Conservation (phyloP, 2,113 vertebrate species). For the Sakesphorus luctuosus region DNA sequence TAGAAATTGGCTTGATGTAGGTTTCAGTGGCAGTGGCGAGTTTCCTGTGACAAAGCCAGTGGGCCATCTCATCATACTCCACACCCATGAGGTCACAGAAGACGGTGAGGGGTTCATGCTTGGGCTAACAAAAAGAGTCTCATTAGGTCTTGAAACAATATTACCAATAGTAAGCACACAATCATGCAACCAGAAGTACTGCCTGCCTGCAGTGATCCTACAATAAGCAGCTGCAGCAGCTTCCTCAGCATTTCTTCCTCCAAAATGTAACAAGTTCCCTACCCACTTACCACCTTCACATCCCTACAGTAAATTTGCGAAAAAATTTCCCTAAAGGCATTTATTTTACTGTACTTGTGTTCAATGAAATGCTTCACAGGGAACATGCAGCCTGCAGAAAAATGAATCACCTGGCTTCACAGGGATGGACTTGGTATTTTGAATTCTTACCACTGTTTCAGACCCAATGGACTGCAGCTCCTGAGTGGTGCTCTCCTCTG, state of each 20-base stretch:
- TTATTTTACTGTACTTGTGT: not conserved
- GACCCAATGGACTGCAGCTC: not conserved
- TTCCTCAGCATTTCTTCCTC: not conserved
- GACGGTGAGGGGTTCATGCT: slow-evolving; percentile 86
- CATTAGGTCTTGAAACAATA: not conserved
- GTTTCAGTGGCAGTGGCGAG: slow-evolving; percentile 93
- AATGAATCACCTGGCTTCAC: not conserved
- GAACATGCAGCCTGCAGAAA: not conserved
- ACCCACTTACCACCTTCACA: not conserved
- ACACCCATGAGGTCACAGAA: slow-evolving; percentile 97
- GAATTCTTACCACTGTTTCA: not conserved
- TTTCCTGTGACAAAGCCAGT: slow-evolving; percentile 98
- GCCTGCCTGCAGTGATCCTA: not conserved
- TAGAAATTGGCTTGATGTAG: slow-evolving; percentile 93
- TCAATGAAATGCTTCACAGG: not conserved
- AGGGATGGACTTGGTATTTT: not conserved
- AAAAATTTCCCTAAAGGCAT: not conserved
- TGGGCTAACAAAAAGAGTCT: slow-evolving; percentile 78
- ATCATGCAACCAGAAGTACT: not conserved
- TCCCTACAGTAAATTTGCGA: not conserved
- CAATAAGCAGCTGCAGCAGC: not conserved
- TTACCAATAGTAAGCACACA: not conserved
- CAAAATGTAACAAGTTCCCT: not conserved
- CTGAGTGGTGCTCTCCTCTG: not conserved
- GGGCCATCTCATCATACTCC: slow-evolving; percentile 93